Conservation (phyloP, 1,140 invertebrate species). For the Brachionus plicatilis region DNA sequence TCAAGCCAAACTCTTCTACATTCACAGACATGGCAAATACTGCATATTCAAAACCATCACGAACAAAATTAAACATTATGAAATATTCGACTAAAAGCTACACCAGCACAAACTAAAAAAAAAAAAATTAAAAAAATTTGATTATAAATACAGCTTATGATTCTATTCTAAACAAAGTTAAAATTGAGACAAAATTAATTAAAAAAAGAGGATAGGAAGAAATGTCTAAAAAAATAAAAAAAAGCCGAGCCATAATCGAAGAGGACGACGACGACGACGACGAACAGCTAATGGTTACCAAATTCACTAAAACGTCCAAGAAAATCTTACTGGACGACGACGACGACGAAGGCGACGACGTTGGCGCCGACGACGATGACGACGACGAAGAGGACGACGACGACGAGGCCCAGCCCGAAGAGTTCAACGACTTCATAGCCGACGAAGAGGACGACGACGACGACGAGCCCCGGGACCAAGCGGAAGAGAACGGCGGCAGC, state of each 20-base stretch:
- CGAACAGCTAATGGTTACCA: background rate
- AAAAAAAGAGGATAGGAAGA: background rate
- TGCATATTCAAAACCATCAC: too few relatives aligned
- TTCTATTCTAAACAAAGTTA: background rate
- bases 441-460: background rate
- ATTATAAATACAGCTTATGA: background rate
- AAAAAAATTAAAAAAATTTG: too few relatives aligned
- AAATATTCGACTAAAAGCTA: too few relatives aligned
- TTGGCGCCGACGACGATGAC: background rate
- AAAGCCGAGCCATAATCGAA: conserved; percentile 19
- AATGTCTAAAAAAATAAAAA: conserved; percentile 6
- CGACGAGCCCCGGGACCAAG: background rate
- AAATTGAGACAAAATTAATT: background rate
- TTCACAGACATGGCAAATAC: too few relatives aligned
- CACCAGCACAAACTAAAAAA: too few relatives aligned
- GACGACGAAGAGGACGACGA: conserved; percentile 4
- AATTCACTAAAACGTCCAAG: background rate
- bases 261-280: conserved; percentile 22
- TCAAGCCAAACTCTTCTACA: too few relatives aligned
- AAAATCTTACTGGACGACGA: conserved; percentile 14
- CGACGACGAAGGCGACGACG: background rate
- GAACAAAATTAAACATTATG: too few relatives aligned
- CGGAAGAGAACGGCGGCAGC: background rate
- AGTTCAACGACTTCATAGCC: conserved; percentile 30
- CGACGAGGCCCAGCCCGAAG: background rate